These are phyloP conservation scores for Panonychus citri DNA, from an alignment of 1,140 invertebrate species.

Conservation along the genomic window DNA sequence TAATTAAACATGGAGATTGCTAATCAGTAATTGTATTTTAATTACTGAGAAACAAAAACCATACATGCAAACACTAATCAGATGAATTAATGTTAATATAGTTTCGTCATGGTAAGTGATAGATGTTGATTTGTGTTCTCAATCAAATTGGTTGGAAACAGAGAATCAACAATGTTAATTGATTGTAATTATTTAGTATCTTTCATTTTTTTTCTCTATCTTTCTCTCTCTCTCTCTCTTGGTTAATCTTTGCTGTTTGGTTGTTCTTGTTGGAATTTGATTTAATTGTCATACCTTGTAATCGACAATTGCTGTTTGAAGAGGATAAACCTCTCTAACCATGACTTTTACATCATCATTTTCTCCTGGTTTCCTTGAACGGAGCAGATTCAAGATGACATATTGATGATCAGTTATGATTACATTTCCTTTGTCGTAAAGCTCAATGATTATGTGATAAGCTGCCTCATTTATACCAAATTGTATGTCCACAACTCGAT, in stretches of 20 bases:
- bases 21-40: too few species aligned
- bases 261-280: too few species aligned
- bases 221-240: too few species aligned
- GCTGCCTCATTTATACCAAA: constrained; percentile 83
- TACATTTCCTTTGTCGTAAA: constrained; percentile 93
- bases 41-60: too few species aligned
- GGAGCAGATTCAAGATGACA: constrained; percentile 72
- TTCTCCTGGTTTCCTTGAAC: constrained; percentile 55
- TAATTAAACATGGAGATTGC: too few species aligned
- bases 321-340: constrained; percentile 72
- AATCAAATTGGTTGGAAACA: too few species aligned
- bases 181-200: too few species aligned
- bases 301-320: constrained; percentile 31
- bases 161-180: too few species aligned
- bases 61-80: too few species aligned
- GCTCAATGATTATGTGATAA: constrained; percentile 83
- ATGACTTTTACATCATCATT: constrained; percentile 76
- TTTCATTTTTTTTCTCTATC: too few species aligned
- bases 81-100: neutral
- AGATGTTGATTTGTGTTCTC: too few species aligned
- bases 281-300: constrained; percentile 12
- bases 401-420: constrained; percentile 75
- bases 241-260: too few species aligned
- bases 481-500: constrained; percentile 71
- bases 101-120: neutral